These are phyloP conservation scores for Palloptera scutellata DNA, from an alignment of 2,888 invertebrate species.

Conservation along the genomic window DNA sequence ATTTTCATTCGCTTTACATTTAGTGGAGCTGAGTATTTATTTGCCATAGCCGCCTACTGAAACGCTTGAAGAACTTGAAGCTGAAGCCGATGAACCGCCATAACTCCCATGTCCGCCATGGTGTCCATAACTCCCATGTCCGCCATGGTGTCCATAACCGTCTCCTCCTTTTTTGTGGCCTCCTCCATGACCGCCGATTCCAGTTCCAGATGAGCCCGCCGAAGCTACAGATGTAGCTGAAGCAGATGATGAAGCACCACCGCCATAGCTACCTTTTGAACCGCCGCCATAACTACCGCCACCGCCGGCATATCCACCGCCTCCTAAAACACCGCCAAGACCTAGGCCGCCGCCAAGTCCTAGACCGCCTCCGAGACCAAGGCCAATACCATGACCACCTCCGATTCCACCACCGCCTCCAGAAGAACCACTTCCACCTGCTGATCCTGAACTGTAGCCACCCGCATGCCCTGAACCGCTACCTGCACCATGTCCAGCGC, in stretches of 20 bases:
- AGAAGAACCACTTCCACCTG: neutral
- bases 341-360: neutral
- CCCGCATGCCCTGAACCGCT: neutral
- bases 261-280: constrained; percentile 3
- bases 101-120: constrained; percentile 5
- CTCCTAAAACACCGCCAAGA: neutral
- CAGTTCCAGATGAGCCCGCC: constrained; percentile 3
- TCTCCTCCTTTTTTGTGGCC: too few relatives aligned
- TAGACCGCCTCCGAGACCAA: constrained; percentile 6
- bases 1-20: too few relatives aligned
- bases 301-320: neutral
- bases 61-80: neutral
- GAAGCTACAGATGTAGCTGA: constrained; percentile 8
- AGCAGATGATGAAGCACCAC: neutral
- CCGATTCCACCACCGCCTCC: constrained; percentile 15
- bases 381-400: neutral
- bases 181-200: constrained; percentile 15
- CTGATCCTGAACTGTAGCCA: constrained; percentile 7
- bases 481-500: constrained; percentile 17
- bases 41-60: neutral
- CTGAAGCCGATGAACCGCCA: neutral
- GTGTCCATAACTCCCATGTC: constrained; percentile 15
- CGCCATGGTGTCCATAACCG: constrained; percentile 18
- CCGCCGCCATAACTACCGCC: neutral
- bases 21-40: too few relatives aligned